A percentile compares a stretch with the other conserved stretches of the same genome.
These are phyloP conservation scores for Pseudoips prasinana DNA, from an alignment of 2,888 invertebrate species.

Conservation along the genomic window DNA sequence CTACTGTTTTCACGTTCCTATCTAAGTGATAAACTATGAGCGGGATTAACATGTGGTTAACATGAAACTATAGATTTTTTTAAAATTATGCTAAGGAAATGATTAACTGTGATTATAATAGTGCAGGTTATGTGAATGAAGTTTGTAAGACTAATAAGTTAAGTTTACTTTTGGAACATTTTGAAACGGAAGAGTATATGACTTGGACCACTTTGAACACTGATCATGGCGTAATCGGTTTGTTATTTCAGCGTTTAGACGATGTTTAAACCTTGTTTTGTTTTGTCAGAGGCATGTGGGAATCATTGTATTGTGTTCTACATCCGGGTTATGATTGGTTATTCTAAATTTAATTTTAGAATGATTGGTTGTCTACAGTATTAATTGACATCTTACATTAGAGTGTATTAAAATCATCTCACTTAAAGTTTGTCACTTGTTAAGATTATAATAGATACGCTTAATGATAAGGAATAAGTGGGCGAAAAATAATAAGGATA, in stretches of 20 bases:
- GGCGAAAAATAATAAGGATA: too few relatives aligned
- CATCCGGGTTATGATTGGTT: constrained; percentile 75
- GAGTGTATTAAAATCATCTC: too few relatives aligned
- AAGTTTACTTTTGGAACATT: too few relatives aligned
- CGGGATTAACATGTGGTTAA: constrained; percentile 30
- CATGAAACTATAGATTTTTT: constrained; percentile 8
- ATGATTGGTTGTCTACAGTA: too few relatives aligned
- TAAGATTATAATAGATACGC: too few relatives aligned
- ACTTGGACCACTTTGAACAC: constrained; percentile 50
- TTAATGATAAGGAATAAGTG: too few relatives aligned
- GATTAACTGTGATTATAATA: too few relatives aligned
- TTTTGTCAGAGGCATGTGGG: constrained; percentile 79
- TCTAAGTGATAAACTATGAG: constrained; percentile 49
- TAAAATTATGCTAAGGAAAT: too few relatives aligned
- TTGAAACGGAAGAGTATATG: constrained; percentile 24
- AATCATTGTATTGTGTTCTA: constrained; percentile 78
- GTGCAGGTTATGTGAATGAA: too few relatives aligned
- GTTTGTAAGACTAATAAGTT: too few relatives aligned
- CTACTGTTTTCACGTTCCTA: constrained; percentile 62
- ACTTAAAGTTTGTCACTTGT: too few relatives aligned
- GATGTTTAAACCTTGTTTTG: constrained; percentile 74
- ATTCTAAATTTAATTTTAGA: constrained; percentile 57
- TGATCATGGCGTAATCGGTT: constrained; percentile 74
- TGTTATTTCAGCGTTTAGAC: constrained; percentile 79
- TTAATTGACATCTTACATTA: too few relatives aligned